Evolutionary conservation across 2,888 invertebrate species (phyloP), one percentile per base, ranked within the genome.

Genomic region (Volucella bombylans): DNA sequence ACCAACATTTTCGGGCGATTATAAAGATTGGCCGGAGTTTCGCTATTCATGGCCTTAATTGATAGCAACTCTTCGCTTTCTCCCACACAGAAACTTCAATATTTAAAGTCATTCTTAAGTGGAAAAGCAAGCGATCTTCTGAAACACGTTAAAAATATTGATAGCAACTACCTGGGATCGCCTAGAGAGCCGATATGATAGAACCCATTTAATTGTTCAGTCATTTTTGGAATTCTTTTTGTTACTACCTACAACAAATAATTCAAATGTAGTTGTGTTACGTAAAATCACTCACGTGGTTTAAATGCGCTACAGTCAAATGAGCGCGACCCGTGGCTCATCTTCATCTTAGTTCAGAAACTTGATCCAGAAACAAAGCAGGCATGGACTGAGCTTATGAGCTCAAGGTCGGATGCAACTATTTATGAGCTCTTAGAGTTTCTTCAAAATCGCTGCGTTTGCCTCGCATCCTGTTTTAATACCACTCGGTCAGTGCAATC

Each of bases 381-480:
- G 12, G 59, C 41, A 3, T 71, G 71, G 64, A 71, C 78, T 15
- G 65, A 74, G n/a, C 14, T 43, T 4, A 47, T 54, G 10, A 67
- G 65, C n/a, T 14, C 38, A 4, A 61, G 59, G 38, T 52, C 8
- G n/a, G 72, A 68, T 43, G 15, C 38, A 8, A 54, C 72, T 9
- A 38, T 86, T n/a, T 31, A 39, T 18, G 62, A 71, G 1, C 57
- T 86, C 11, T 50, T 80, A 4, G 50, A 50, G 0, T 86, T 86
- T 65, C 47, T 85, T 6, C 50, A 67, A 12, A 54, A 64, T 14
- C 55, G 79, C 1, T 83, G 82, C 43, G 55, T 73, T 55, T 43
- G 68, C n/a, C 47, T 74, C 14, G 83, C 77, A 67, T 39, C 77
- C 1, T 65, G 67, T 38, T 55, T 15, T 4, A 11, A 49, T 1